Evolutionary conservation across 2,113 vertebrate genomes (phyloP).

Genomic region (Rhea americana): DNA sequence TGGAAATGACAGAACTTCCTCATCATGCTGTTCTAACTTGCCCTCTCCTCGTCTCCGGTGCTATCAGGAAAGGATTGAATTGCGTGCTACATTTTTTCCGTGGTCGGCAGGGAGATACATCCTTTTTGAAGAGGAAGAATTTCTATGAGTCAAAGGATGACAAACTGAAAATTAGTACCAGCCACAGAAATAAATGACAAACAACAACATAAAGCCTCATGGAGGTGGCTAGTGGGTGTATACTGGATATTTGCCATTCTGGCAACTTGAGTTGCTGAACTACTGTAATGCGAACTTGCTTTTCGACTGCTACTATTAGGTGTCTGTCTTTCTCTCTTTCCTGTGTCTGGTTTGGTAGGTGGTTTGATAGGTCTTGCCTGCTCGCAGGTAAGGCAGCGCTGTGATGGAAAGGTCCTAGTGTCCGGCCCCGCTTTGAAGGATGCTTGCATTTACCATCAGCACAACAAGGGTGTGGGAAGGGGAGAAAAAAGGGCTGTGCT

Average conservation of each 20-base stretch:
- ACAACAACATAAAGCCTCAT: not conserved
- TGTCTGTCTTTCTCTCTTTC: not conserved
- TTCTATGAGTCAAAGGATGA: slow-evolving; percentile 71
- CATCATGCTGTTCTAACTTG: slow-evolving; percentile 73
- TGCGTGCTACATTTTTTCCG: slow-evolving; percentile 76
- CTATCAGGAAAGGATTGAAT: slow-evolving; percentile 78
- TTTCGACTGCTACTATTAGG: not conserved
- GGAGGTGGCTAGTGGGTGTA: slow-evolving; percentile 59
- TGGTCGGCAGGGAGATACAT: slow-evolving; percentile 72
- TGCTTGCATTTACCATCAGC: not conserved
- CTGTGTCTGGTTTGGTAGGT: slow-evolving; percentile 7
- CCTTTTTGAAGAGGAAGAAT: slow-evolving; percentile 69
- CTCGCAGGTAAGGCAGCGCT: not conserved
- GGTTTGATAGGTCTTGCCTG: not conserved
- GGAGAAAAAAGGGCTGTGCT: not conserved
- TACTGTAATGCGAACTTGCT: not conserved
- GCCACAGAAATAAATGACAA: slow-evolving; percentile 60
- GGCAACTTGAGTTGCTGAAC: slow-evolving; percentile 6
- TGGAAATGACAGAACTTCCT: slow-evolving; percentile 84
- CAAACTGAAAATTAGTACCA: slow-evolving; percentile 76
- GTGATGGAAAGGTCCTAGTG: not conserved
- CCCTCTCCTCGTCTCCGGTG: slow-evolving; percentile 69
- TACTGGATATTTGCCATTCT: slow-evolving; percentile 36
- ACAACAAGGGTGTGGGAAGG: not conserved
- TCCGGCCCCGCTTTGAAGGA: not conserved